Evolutionary conservation across 2,113 vertebrate genomes (phyloP).

Genomic region (Bubo blakistoni): DNA sequence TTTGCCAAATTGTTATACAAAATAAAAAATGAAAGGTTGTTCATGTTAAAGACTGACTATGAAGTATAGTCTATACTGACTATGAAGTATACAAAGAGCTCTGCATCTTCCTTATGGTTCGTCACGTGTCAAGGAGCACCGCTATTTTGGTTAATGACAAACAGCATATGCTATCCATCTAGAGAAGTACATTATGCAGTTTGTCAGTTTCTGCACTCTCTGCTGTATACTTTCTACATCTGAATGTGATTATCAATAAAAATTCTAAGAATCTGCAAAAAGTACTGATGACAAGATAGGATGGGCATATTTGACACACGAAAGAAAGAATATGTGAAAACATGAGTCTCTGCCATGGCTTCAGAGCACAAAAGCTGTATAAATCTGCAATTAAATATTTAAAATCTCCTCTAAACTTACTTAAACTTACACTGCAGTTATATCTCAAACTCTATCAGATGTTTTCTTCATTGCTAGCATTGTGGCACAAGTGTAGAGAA

Average conservation of each 20-base stretch:
- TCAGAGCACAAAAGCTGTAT: neutral
- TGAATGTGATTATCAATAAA: neutral
- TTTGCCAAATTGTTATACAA: neutral
- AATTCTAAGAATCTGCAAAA: neutral
- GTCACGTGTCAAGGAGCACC: neutral
- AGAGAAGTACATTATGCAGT: neutral
- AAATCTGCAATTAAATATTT: neutral
- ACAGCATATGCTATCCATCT: neutral
- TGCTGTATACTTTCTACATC: neutral
- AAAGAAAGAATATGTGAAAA: neutral
- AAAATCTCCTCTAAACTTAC: neutral
- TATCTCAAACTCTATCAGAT: neutral
- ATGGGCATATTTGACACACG: neutral
- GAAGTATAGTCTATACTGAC: neutral
- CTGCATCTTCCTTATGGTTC: neutral
- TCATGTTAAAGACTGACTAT: neutral
- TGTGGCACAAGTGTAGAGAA: neutral
- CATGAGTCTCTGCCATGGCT: neutral
- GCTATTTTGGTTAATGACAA: neutral
- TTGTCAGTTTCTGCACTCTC: neutral
- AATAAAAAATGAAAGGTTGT: neutral
- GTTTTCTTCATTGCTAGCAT: neutral
- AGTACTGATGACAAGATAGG: neutral
- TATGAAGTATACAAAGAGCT: neutral
- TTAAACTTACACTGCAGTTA: neutral